Evolutionary conservation across 2,113 vertebrate species (phyloP).

Genomic region (western clawed frog (Xenopus tropicalis)): UCB_Xtro_10.0 CM004447.2:85210501-85211000

Average conservation of each 20-base stretch:
- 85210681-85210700: not conserved
- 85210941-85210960: not conserved
- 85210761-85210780: slow-evolving; percentile 24
- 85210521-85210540: not conserved
- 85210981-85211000: too few species aligned
- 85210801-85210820: slow-evolving; percentile 33
- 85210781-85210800: slow-evolving; percentile 29
- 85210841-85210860: slow-evolving; percentile 30
- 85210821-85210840: slow-evolving; percentile 18
- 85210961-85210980: not conserved
- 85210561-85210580: slow-evolving; percentile 6
- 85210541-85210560: not conserved
- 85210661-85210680: not conserved
- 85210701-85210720: slow-evolving; percentile 1
- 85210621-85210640: not conserved
- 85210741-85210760: not conserved
- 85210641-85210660: not conserved
- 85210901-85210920: slow-evolving; percentile 19
- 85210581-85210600: not conserved
- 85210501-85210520: not conserved
- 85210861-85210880: slow-evolving; percentile 13
- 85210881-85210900: slow-evolving; percentile 4
- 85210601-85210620: not conserved
- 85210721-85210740: not conserved
- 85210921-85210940: not conserved